Evolutionary conservation across 2,888 invertebrate species (phyloP), one percentile per base, ranked within the genome.

Genomic region (Caenorhabditis angaria): DNA sequence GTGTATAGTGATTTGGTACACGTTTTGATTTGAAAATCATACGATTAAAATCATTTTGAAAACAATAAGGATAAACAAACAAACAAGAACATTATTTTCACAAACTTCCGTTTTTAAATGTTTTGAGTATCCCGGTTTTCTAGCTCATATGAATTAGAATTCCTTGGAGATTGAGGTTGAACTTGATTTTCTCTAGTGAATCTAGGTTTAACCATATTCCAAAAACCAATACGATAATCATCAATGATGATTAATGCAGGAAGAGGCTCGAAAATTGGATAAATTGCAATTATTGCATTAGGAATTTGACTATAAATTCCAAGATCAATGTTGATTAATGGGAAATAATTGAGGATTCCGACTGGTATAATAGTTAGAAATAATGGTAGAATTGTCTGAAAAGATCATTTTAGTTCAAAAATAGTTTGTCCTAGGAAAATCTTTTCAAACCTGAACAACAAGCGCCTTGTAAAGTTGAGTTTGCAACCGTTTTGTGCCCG

Each of bases 311-410:
- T 61, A 48, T 60, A 41, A 1, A 29, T 24, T 57, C 60, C 61
- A 24, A 56, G 14, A 18, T 64, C 61, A 28, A 56, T 20, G n/a
- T 57, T 50, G 47, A 69, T 64, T 12, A 69, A 22, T 10, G 69
- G 69, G 8, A 56, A 41, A 41, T 56, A 61, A 53, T 64, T 61
- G 29, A 55, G 61, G 24, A 64, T 35, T 8, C 65, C 57, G 4
- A 70, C 57, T 2, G 70, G 70, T 0, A 65, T 14, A 29, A 65
- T 65, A 60, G 65, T 55, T 28, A 61, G 41, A 51, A 64, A 60
- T 14, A 69, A 18, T 20, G 69, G 69, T 28, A 69, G 60, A 0
- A 69, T 56, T 51, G 69, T 69, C 69, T 69, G 63, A 68, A 35
- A 47, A 20, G 20, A 25, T 10, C 18, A n/a, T 48, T 6, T n/a